Base-by-base conservation (phyloP, 2,113 vertebrate genomes). In the Trematocara zebra region DNA sequence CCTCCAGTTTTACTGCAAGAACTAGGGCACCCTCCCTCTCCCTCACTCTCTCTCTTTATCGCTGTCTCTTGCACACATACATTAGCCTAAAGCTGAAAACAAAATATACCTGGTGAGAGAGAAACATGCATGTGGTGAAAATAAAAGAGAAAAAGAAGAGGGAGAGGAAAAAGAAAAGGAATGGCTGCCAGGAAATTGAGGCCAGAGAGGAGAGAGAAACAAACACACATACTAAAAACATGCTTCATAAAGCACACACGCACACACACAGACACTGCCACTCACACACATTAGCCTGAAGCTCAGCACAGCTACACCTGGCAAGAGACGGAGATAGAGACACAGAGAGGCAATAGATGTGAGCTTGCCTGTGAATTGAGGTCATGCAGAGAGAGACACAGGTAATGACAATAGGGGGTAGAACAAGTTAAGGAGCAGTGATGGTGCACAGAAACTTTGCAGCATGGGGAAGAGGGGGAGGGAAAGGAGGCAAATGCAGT, bases 81-180 rank as follows among this genome's bases (percentile, higher is more conserved):
- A 91, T 86, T 90, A 83, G 85, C 93, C 93, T 87, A 40, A 18
- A 93, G 93, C 94, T 84, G 81, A 80, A 88, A 92, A 93, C 83
- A 90, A 92, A 92, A 93, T 87, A 91, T 94, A 94, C 95, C 95
- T 95, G 95, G 92, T 88, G 90, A 91, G 90, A 84, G 86, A 91
- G 81, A 88, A 82, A 35, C 88, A 89, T 15, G 33, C 91, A 89
- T 81, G 82, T n/a, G 4, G 84, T n/a, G 37, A 82, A 81, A 64
- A 91, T 20, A 83, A 57, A 47, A 83, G 72, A 51, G 20, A 82
- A 86, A 78, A 83, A 33, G 17, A 17, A 72, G 52, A 35, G 53
- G 23, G 14, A 33, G 33, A 12, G 17, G 11, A 37, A 35, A 49
- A 37, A 52, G 15, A 74, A 79, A 52, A 56, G 44, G 84, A 28